Base-by-base conservation (phyloP, 1,140 invertebrate genomes). In the Drosophila ficusphila region DNA sequence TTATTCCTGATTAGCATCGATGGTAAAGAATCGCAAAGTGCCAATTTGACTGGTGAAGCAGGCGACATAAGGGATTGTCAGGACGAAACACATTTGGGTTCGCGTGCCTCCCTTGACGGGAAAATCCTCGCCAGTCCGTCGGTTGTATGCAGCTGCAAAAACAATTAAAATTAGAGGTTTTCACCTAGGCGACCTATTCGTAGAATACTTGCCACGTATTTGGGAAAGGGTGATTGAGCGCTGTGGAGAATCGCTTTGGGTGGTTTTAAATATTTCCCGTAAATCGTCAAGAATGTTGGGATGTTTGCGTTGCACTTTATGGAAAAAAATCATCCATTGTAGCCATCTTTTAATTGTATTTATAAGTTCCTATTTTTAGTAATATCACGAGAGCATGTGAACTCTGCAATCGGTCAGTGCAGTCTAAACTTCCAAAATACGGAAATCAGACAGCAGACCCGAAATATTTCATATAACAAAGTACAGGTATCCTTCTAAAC, bases 141-240 rank as follows among this genome's bases (percentile, higher is more conserved):
- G 38, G 11, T 11, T 44, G 12, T 85, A 85, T 6, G 21, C 61
- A 46, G 49, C 81, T 85, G 56, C 14, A 74, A 64, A 4, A 2
- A 19, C 42, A 39, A 56, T 14, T 33, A 41, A 23, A 31, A 31
- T 12, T 9, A 46, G 0, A 23, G 6, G 8, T 6, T 9, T 31
- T 21, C 27, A 11, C 6, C 12, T 14, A 11, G 27, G 8, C 1
- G 0, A 8, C 8, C 6, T 16, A 2, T 36, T 18, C 1, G 0
- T 0, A 0, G 9, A 31, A n/a, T 27, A 79, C 76, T 65, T 65
- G 67, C 81, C 81, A 65, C 72, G 76, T 69, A 85, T 73, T 31
- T 86, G 67, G 0, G 51, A 33, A 14, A 85, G 46, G 1, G 76
- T 85, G 7, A 81, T 73, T 0, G 81, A 54, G 2, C 41, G 60